phyloP scores from a whole-genome alignment of 2,113 vertebrate species.

The Naja naja region DNA sequence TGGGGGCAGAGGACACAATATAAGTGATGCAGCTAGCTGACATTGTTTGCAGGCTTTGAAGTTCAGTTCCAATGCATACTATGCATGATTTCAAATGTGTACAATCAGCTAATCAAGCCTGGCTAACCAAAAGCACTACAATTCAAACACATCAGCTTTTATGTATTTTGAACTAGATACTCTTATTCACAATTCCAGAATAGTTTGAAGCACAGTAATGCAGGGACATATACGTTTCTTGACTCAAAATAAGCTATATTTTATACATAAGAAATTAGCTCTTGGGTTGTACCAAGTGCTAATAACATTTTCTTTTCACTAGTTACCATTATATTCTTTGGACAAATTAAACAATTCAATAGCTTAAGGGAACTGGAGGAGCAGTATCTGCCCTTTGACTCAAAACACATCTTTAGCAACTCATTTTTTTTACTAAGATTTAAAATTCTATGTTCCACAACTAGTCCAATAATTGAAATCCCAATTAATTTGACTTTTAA shows the following conservation, averaged over 20 bases:
- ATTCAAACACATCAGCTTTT: neutral
- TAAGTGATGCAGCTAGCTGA: neutral
- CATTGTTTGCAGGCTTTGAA: neutral
- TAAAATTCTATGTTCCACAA: neutral
- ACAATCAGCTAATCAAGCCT: neutral
- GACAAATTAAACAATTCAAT: neutral
- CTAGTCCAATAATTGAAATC: neutral
- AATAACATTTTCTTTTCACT: neutral
- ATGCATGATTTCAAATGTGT: neutral
- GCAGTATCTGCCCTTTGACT: neutral
- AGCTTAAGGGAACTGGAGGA: too few species aligned
- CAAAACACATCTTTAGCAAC: neutral
- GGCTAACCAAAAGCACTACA: neutral
- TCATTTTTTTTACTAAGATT: neutral
- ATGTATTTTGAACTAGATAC: neutral
- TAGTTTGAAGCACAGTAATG: neutral
- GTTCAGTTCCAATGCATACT: neutral
- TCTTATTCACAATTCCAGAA: neutral
- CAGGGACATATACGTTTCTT: neutral
- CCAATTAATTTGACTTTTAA: neutral
- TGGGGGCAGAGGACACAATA: neutral
- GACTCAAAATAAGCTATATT: neutral
- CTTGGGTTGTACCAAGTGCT: neutral
- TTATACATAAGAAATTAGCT: neutral
- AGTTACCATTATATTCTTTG: neutral